Evolutionary conservation across 2,113 vertebrate species (phyloP).

Genomic region (Elephas maximus): DNA sequence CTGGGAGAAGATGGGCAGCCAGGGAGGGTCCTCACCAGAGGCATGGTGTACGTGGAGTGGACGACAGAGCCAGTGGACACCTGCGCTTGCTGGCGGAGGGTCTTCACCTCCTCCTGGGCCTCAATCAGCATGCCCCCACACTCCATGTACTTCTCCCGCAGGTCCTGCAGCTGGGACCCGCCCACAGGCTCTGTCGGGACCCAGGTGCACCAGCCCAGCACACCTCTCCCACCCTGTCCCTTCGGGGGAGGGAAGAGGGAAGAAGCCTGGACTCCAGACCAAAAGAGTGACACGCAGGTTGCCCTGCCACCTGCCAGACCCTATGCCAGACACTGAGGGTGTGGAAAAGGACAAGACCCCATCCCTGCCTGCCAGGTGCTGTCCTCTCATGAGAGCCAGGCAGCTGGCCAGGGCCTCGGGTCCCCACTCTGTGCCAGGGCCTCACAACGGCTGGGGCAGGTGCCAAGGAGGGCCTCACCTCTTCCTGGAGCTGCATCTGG

Average conservation of each 20-base stretch:
- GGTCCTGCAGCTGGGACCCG: conserved; percentile 89
- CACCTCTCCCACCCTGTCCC: neutral
- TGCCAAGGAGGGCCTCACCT: conserved; percentile 85
- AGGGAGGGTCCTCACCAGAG: conserved; percentile 89
- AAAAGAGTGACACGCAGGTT: neutral
- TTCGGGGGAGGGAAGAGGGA: neutral
- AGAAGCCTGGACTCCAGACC: neutral
- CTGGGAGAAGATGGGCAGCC: neutral
- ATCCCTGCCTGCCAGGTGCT: neutral
- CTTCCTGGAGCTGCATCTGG: conserved; percentile 89
- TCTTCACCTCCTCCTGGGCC: conserved; percentile 92
- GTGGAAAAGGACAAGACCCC: neutral
- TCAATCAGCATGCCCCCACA: conserved; percentile 92
- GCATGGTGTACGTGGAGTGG: conserved; percentile 90
- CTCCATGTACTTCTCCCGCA: conserved; percentile 92
- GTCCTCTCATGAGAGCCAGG: neutral
- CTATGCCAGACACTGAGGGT: neutral
- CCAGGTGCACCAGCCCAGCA: neutral
- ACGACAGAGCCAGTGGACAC: conserved; percentile 92
- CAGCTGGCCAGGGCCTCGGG: neutral
- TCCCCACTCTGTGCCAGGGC: neutral
- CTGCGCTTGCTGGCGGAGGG: conserved; percentile 88
- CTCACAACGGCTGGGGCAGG: neutral
- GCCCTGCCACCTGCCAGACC: neutral
- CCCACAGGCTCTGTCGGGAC: neutral